phyloP scores from a whole-genome alignment of 1,140 invertebrate genomes.

The Laupala kohalensis region DNA sequence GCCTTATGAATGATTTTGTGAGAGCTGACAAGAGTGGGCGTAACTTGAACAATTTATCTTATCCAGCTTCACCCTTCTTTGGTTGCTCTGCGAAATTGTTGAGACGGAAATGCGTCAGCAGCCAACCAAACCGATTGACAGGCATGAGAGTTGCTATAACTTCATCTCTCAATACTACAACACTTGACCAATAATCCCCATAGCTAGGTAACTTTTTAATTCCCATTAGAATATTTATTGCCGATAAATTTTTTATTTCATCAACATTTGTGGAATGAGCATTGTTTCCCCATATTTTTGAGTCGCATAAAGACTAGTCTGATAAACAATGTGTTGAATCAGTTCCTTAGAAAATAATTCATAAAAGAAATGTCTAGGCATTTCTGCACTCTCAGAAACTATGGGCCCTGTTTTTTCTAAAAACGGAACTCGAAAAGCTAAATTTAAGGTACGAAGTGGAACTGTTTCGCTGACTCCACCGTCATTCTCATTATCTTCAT shows the following conservation, averaged over 20 bases:
- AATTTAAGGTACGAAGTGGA: background rate
- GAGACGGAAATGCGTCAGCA: constrained; percentile 19
- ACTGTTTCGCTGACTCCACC: background rate
- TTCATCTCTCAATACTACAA: constrained; percentile 24
- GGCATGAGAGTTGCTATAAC: constrained; percentile 26
- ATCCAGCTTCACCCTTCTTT: constrained; percentile 10
- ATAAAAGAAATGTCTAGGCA: too few species aligned
- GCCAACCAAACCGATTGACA: constrained; percentile 27
- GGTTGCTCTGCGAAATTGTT: constrained; percentile 9
- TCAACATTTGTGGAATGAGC: constrained; percentile 13
- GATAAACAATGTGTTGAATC: background rate
- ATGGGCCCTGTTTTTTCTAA: background rate
- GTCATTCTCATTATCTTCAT: too few species aligned
- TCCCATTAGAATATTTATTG: constrained; percentile 23
- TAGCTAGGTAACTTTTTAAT: constrained; percentile 21
- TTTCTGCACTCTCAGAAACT: too few species aligned
- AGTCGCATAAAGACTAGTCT: background rate
- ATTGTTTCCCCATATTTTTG: background rate
- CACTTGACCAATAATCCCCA: constrained; percentile 24
- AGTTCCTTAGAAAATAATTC: too few species aligned
- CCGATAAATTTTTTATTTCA: constrained; percentile 21
- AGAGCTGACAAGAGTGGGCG: constrained; percentile 11
- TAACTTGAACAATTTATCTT: constrained; percentile 19
- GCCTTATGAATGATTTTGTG: constrained; percentile 3
- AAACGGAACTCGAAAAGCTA: background rate